Evolutionary conservation across 1,140 invertebrate species (phyloP).

Genomic region (Campoletis sonorensis): DNA sequence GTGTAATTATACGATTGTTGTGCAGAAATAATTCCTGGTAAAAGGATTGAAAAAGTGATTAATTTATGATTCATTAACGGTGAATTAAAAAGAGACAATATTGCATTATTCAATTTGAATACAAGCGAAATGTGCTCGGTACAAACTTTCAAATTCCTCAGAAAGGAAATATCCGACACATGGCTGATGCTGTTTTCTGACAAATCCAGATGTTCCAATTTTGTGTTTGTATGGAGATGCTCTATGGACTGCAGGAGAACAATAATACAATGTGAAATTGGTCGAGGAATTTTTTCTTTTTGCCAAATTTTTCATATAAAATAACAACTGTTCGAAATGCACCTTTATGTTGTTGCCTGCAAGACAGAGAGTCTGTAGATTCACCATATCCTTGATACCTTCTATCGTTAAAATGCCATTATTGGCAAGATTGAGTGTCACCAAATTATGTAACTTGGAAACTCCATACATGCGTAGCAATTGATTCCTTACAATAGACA

Average conservation of each 20-base stretch:
- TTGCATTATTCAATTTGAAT: not conserved
- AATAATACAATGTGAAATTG: conserved; percentile 11
- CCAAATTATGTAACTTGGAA: conserved; percentile 85
- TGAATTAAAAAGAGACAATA: not conserved
- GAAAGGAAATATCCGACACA: conserved; percentile 89
- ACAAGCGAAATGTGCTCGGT: not conserved
- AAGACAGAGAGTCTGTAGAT: conserved; percentile 86
- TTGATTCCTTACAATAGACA: conserved; percentile 90
- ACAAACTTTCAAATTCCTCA: conserved; percentile 87
- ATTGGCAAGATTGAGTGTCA: conserved; percentile 89
- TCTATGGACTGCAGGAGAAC: conserved; percentile 85
- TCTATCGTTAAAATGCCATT: conserved; percentile 93
- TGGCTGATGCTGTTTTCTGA: conserved; percentile 92
- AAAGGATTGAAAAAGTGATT: not conserved
- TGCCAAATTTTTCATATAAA: not conserved
- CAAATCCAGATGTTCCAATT: conserved; percentile 89
- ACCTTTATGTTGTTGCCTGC: conserved; percentile 86
- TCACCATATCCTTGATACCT: conserved; percentile 88
- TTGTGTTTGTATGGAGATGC: conserved; percentile 87
- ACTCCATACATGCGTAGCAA: conserved; percentile 92
- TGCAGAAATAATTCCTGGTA: conserved; percentile 88
- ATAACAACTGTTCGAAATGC: conserved; percentile 12
- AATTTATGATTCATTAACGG: not conserved
- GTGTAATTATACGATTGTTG: conserved; percentile 89
- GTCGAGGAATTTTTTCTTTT: conserved; percentile 20